These are phyloP conservation scores for Calliopum simillimum DNA, from an alignment of 2,888 invertebrate genomes.

Conservation along the genomic window DNA sequence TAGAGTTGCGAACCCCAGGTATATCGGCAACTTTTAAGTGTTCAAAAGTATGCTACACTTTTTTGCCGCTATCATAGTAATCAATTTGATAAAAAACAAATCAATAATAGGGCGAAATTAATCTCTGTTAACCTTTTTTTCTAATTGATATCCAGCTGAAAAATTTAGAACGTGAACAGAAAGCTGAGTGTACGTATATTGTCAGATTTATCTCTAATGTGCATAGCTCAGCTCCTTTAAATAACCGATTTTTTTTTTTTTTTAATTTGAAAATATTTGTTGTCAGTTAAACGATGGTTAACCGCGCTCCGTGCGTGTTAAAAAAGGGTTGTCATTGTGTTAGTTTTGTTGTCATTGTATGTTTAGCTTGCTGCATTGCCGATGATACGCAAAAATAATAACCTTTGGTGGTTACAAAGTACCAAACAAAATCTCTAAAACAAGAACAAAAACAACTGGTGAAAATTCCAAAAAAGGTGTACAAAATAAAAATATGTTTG, in stretches of 20 bases:
- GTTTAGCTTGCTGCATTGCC: slow-evolving; percentile 29
- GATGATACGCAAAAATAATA: slow-evolving; percentile 35
- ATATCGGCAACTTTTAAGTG: too few species aligned
- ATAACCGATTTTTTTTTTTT: neutral
- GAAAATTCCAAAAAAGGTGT: slow-evolving; percentile 1
- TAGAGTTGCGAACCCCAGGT: too few species aligned
- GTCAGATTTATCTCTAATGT: slow-evolving; percentile 14
- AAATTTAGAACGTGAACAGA: too few species aligned
- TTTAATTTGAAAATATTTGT: slow-evolving; percentile 17
- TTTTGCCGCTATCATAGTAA: too few species aligned
- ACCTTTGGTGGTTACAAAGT: slow-evolving; percentile 7
- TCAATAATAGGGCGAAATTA: too few species aligned
- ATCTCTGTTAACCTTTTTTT: too few species aligned
- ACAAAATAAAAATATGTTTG: slow-evolving; percentile 15
- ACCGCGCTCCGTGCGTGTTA: neutral
- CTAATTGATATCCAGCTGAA: too few species aligned
- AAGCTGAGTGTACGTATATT: too few species aligned
- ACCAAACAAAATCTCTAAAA: slow-evolving; percentile 13
- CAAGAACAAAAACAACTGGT: neutral
- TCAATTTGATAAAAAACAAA: too few species aligned
- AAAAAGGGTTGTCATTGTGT: slow-evolving; percentile 29
- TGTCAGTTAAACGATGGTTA: slow-evolving; percentile 20
- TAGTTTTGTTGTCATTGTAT: neutral
- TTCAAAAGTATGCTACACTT: too few species aligned
- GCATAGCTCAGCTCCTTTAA: neutral